Evolutionary conservation across 2,888 invertebrate species (phyloP).

Genomic region (Xestoiulus laeticollis): DNA sequence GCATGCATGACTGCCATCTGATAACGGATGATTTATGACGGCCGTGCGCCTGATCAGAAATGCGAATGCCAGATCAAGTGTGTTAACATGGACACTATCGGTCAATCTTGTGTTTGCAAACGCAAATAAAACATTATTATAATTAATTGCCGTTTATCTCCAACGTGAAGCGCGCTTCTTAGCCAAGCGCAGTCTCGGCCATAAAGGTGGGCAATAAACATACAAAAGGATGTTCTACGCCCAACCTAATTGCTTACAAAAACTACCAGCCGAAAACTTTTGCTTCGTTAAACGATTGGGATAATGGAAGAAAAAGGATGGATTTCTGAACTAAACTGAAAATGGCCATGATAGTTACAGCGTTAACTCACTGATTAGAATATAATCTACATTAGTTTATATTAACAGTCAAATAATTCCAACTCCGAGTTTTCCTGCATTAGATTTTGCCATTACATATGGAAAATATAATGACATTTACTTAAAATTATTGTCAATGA

Average conservation of each 20-base stretch:
- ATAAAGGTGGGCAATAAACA: background rate
- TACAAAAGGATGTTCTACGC: background rate
- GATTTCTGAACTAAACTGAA: background rate
- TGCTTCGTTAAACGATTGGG: background rate
- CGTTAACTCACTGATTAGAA: background rate
- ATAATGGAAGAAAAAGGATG: too few species aligned
- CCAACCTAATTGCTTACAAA: background rate
- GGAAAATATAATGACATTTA: too few species aligned
- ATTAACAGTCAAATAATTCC: background rate
- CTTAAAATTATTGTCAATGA: too few species aligned
- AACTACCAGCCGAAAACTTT: background rate
- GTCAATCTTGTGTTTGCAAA: background rate
- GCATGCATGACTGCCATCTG: background rate
- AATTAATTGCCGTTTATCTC: constrained; percentile 27
- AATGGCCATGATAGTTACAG: background rate
- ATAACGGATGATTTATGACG: constrained; percentile 30
- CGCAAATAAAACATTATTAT: constrained; percentile 42
- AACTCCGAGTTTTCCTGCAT: too few species aligned
- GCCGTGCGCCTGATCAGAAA: background rate
- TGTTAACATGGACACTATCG: constrained; percentile 10
- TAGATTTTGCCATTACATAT: too few species aligned
- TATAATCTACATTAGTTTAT: background rate
- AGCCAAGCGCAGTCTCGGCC: background rate
- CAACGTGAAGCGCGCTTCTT: background rate
- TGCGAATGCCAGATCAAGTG: constrained; percentile 4